Evolutionary conservation across 2,888 invertebrate genomes (phyloP).

Genomic region (Spicauda simplicius): DNA sequence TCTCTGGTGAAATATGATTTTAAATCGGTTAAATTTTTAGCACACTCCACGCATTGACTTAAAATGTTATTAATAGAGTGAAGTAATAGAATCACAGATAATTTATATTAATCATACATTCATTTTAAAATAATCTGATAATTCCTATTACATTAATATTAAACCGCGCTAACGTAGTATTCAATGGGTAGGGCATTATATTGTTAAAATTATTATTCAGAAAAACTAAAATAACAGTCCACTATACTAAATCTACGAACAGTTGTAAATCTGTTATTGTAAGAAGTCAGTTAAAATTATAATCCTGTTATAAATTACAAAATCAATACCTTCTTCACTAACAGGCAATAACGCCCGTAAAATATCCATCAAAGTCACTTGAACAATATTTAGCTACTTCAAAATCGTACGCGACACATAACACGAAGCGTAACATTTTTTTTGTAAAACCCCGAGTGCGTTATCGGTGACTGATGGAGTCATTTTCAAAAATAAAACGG

Average conservation of each 20-base stretch:
- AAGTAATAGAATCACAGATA: no score
- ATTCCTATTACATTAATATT: no score
- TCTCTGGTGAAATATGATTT: no score
- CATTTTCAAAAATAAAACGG: constrained; percentile 82
- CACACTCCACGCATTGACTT: no score
- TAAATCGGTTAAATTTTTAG: no score
- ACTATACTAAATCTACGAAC: neutral
- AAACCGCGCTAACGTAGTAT: no score
- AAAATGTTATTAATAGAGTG: no score
- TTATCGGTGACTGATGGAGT: constrained; percentile 81
- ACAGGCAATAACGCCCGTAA: constrained; percentile 61
- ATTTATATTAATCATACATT: no score
- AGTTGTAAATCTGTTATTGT: neutral
- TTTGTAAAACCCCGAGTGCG: constrained; percentile 64
- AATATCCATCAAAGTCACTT: constrained; percentile 57
- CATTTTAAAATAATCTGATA: no score
- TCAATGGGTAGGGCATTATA: no score
- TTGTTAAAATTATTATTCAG: no score
- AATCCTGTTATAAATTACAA: constrained; percentile 15
- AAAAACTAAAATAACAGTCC: neutral
- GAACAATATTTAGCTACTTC: constrained; percentile 72
- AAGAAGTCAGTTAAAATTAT: neutral
- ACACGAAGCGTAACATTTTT: constrained; percentile 66
- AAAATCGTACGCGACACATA: constrained; percentile 67
- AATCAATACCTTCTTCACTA: constrained; percentile 44